A percentile compares a stretch with the other conserved stretches of the same genome.
Conservation (phyloP, 2,113 vertebrate genomes). For the western clawed frog (Xenopus tropicalis) region UCB_Xtro_10.0 CM004446.2:81698501-81699000, state of each 20-base stretch:
- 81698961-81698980: neutral
- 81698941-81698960: neutral
- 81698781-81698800: slow-evolving; percentile 16
- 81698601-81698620: slow-evolving; percentile 5
- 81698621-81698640: neutral
- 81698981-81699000: slow-evolving; percentile 8
- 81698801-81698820: slow-evolving; percentile 35
- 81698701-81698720: neutral
- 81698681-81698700: slow-evolving; percentile 4
- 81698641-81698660: neutral
- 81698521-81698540: slow-evolving; percentile 16
- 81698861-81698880: slow-evolving; percentile 35
- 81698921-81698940: slow-evolving; percentile 23
- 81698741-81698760: slow-evolving; percentile 15
- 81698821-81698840: slow-evolving; percentile 25
- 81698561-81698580: slow-evolving; percentile 11
- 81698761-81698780: slow-evolving; percentile 24
- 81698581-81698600: neutral
- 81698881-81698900: slow-evolving; percentile 27
- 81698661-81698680: slow-evolving; percentile 1
- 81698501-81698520: slow-evolving; percentile 15
- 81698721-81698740: slow-evolving; percentile 1
- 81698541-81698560: slow-evolving; percentile 13
- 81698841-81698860: slow-evolving; percentile 25
- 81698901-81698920: slow-evolving; percentile 34